Evolutionary conservation across 2,797 vertebrate genomes (phyloP), one percentile per base, ranked within the genome.

Genomic region (Malurus leucopterus): DNA sequence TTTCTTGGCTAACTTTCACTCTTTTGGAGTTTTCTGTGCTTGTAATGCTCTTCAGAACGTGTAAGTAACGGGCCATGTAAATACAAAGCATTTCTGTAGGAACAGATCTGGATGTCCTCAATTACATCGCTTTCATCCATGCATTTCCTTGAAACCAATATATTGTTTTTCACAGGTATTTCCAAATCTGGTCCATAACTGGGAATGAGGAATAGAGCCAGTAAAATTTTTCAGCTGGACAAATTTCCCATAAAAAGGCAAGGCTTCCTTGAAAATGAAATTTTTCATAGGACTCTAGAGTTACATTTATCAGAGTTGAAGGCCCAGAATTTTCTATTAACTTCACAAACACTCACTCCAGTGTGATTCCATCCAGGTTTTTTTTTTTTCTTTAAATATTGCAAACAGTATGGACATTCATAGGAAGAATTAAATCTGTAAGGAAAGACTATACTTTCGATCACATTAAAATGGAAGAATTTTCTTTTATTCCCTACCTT

Each of bases 271-370:
- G 82, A 91, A 92, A 93, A 95, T 93, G 82, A 95, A 91, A 67
- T 85, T 90, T 94, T 95, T 95, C 90, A 94, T 90, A 93, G 92
- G 72, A 86, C 91, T 93, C 92, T 44, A 21, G 95, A 95, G 94
- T 67, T 92, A 72, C 76, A 89, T 93, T 91, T 91, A 80, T 91
- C 91, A 87, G 86, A 89, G 85, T 55, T 69, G 62, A 94, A 95
- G 92, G 88, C 32, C 49, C 76, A 58, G 84, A 86, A 85, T 92
- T 88, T 91, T 90, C 86, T 93, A 77, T 95, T 94, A 88, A 92
- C 76, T 87, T 91, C 46, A 49, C 75, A 69, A 94, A 71, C 81
- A 69, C 70, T 91, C 90, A 78, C 59, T 89, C 86, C 51, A 78
- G 40, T 11, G 24, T 40, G 70, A 87, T 74, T 86, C 76, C 69